A percentile compares a stretch with the other conserved stretches of the same genome.
Evolutionary conservation across 2,797 vertebrate genomes (phyloP).

Genomic region (Coendou prehensilis): DNA sequence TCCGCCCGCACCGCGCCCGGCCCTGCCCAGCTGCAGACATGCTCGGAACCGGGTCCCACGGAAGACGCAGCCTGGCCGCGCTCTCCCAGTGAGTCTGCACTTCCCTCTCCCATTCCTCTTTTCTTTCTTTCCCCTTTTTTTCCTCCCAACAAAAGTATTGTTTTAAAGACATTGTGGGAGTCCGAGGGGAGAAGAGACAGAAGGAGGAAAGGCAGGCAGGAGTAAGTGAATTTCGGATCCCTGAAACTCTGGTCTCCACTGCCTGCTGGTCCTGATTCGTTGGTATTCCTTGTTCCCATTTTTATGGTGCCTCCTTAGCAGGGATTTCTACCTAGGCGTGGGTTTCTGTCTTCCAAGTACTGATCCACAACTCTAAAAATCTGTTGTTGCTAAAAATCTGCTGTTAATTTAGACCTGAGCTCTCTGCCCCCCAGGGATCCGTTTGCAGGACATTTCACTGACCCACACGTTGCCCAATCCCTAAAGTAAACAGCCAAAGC

Average conservation of each 20-base stretch:
- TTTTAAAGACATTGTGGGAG: slow-evolving; percentile 1
- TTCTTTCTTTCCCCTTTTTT: slow-evolving; percentile 48
- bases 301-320: background rate
- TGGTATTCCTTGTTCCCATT: slow-evolving; percentile 5
- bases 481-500: slow-evolving; percentile 80
- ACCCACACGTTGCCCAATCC: slow-evolving; percentile 80
- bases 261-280: background rate
- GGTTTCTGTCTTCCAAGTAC: slow-evolving; percentile 23
- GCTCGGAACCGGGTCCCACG: slow-evolving; percentile 89
- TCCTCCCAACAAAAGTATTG: background rate
- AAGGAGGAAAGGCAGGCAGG: background rate
- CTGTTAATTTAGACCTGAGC: slow-evolving; percentile 78
- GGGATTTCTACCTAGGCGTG: background rate
- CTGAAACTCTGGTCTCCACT: slow-evolving; percentile 35
- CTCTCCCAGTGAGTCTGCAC: slow-evolving; percentile 91
- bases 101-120: slow-evolving; percentile 20
- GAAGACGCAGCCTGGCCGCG: slow-evolving; percentile 88
- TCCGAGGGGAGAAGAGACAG: slow-evolving; percentile 48
- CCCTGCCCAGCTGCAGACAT: slow-evolving; percentile 87
- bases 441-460: slow-evolving; percentile 77
- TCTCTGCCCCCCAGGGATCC: slow-evolving; percentile 61
- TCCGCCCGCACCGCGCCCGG: slow-evolving; percentile 80
- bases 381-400: slow-evolving; percentile 68
- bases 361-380: background rate
- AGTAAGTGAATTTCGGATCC: slow-evolving; percentile 20